phyloP scores from a whole-genome alignment of 2,888 invertebrate genomes.

The Plagodis dolabraria region DNA sequence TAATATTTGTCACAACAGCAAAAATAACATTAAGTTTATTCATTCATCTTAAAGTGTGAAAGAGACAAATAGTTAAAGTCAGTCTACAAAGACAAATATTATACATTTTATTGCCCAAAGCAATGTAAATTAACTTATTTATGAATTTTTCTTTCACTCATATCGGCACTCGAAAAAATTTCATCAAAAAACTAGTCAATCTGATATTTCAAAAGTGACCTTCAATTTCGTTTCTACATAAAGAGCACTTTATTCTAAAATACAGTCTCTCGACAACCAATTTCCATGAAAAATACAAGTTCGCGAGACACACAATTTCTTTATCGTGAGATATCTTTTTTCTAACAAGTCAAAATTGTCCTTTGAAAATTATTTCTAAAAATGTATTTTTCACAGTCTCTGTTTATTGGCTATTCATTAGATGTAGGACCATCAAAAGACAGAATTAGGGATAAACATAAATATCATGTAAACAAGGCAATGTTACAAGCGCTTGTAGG shows the following conservation, averaged over 20 bases:
- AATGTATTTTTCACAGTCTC: slow-evolving; percentile 15
- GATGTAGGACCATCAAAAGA: slow-evolving; percentile 21
- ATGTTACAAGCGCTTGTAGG: slow-evolving; percentile 29
- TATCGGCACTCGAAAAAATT: not conserved
- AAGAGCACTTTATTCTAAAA: slow-evolving; percentile 5
- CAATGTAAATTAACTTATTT: too few species aligned
- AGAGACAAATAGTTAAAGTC: too few species aligned
- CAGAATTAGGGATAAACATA: slow-evolving; percentile 27
- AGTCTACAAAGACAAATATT: too few species aligned
- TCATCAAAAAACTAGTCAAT: slow-evolving; percentile 7
- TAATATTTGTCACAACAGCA: too few species aligned
- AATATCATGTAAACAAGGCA: slow-evolving; percentile 35
- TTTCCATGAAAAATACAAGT: slow-evolving; percentile 20
- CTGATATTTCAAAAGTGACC: slow-evolving; percentile 14
- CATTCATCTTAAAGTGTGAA: too few species aligned
- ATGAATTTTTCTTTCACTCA: too few species aligned
- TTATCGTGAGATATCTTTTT: not conserved
- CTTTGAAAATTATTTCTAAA: not conserved
- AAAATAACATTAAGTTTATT: too few species aligned
- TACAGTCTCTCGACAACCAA: slow-evolving; percentile 5
- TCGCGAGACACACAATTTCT: slow-evolving; percentile 18
- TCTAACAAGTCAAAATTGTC: not conserved
- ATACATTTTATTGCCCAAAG: too few species aligned
- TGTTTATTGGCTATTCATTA: slow-evolving; percentile 34
- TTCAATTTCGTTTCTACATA: slow-evolving; percentile 15